These are phyloP conservation scores for Heliconius charithonia DNA, from an alignment of 2,888 invertebrate genomes.

Conservation along the genomic window DNA sequence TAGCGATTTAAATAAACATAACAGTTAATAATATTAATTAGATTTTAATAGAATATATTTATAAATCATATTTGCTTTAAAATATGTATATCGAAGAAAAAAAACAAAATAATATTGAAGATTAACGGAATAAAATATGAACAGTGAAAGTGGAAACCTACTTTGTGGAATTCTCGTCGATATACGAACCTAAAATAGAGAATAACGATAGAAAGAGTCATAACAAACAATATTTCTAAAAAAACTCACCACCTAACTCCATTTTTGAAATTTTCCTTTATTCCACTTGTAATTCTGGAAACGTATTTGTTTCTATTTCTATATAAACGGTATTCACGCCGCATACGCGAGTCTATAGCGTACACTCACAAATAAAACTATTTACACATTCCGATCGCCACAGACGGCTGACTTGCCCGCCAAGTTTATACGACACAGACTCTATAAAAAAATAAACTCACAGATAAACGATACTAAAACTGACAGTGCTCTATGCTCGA, in stretches of 20 bases:
- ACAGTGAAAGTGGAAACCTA: conserved; percentile 5
- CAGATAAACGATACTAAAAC: background rate
- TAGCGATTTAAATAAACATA: background rate
- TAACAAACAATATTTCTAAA: background rate
- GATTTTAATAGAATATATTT: background rate
- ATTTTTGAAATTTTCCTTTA: background rate
- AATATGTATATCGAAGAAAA: background rate
- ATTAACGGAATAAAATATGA: background rate
- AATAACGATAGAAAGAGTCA: background rate
- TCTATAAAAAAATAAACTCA: background rate
- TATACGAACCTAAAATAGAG: background rate
- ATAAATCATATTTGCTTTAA: background rate
- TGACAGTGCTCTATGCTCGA: background rate
- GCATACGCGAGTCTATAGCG: background rate
- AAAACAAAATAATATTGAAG: too few relatives aligned
- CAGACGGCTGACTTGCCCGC: conserved; percentile 6
- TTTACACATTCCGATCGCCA: conserved; percentile 11
- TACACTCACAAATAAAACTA: background rate
- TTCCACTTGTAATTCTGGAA: background rate
- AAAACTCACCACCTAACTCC: background rate
- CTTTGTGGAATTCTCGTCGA: background rate
- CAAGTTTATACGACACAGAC: conserved; percentile 13
- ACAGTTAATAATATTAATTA: background rate
- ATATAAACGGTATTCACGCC: background rate
- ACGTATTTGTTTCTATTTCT: background rate